Evolutionary conservation across 2,888 invertebrate species (phyloP).

Genomic region (Penaeus monodon): DNA sequence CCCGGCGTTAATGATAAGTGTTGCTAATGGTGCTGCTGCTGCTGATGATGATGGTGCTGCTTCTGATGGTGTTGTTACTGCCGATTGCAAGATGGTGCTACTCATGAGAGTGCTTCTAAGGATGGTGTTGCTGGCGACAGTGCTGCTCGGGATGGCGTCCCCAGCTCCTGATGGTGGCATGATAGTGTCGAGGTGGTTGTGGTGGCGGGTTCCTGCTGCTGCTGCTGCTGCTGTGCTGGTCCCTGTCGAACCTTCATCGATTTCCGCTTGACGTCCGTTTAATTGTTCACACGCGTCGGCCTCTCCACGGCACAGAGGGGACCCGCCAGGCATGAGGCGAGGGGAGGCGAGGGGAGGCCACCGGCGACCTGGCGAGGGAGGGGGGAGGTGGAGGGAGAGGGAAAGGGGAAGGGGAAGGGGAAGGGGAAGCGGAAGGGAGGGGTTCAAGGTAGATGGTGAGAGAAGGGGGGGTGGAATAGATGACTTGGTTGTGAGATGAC

Average conservation of each 20-base stretch:
- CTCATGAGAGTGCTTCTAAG: not conserved
- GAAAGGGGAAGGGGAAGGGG: too few species aligned
- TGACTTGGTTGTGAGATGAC: too few species aligned
- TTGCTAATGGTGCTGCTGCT: not conserved
- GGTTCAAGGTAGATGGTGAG: too few species aligned
- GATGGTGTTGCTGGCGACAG: constrained; percentile 3
- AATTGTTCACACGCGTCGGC: constrained; percentile 57
- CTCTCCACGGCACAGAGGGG: constrained; percentile 21
- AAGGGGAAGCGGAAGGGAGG: too few species aligned
- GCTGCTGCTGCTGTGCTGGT: not conserved
- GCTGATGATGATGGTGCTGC: not conserved
- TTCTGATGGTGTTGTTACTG: not conserved
- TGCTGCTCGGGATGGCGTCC: not conserved
- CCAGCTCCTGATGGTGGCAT: not conserved
- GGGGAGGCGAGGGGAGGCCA: not conserved
- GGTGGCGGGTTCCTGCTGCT: not conserved
- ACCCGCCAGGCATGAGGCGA: constrained; percentile 1
- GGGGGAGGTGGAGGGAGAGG: not conserved
- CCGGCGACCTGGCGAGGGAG: not conserved
- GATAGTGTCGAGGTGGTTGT: not conserved
- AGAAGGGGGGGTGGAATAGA: too few species aligned
- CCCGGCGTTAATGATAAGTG: not conserved
- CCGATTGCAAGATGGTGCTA: not conserved
- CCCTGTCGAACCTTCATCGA: constrained; percentile 53
- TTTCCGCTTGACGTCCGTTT: constrained; percentile 62